These are phyloP conservation scores for Lepetodrilus schrolli DNA, from an alignment of 2,888 invertebrate genomes.

Conservation along the genomic window DNA sequence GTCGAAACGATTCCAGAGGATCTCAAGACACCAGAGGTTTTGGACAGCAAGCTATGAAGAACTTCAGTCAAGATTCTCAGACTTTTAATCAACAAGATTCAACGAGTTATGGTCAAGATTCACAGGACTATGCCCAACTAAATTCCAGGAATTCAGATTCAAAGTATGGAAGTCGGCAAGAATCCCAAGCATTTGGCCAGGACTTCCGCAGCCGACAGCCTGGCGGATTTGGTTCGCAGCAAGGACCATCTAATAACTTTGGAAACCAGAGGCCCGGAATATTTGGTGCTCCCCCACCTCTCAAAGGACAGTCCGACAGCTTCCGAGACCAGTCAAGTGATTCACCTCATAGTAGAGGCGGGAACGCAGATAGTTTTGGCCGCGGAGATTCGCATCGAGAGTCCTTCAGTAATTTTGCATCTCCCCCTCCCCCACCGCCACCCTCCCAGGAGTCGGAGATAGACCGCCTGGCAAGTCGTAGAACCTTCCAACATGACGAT, in stretches of 20 bases:
- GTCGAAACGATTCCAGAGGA: background rate
- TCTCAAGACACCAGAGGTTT: no score
- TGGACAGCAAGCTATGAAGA: background rate
- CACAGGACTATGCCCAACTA: background rate
- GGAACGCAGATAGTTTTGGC: background rate
- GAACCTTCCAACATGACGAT: background rate
- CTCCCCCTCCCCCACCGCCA: slow-evolving; percentile 13
- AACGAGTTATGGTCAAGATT: background rate
- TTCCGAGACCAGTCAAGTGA: background rate
- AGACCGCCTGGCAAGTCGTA: background rate
- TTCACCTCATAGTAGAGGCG: background rate
- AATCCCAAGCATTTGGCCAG: background rate
- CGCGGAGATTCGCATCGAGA: background rate
- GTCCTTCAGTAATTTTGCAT: background rate
- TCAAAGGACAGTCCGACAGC: background rate
- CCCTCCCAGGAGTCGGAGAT: slow-evolving; percentile 19
- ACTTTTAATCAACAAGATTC: slow-evolving; percentile 12
- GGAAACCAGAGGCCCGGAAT: background rate
- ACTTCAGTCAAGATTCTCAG: slow-evolving; percentile 36
- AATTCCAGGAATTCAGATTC: slow-evolving; percentile 9
- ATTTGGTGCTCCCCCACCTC: background rate
- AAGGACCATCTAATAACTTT: background rate
- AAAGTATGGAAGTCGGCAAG: background rate
- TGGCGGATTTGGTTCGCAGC: background rate
- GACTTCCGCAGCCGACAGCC: background rate